Evolutionary conservation across 1,140 invertebrate genomes (phyloP), one percentile per base, ranked within the genome.

Genomic region (Periplaneta americana): DNA sequence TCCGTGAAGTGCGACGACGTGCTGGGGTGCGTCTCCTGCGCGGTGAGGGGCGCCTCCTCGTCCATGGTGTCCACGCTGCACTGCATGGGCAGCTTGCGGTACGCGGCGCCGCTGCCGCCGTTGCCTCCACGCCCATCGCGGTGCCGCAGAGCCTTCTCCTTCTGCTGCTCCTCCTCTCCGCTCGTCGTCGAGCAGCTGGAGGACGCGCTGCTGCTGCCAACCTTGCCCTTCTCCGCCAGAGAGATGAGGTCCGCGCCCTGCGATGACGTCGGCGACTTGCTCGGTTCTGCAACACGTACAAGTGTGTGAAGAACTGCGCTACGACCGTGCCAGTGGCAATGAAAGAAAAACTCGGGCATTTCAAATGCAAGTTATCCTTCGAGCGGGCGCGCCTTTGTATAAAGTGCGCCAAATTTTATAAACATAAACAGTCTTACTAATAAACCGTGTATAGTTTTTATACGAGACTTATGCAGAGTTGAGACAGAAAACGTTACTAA

Each of bases 191-290:
- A 86, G 15, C 85, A 86, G 22, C 84, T 85, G 36, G 85, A 86
- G 39, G 86, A 87, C 15, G 85, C 84, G n/a, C 85, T 85, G 33
- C 85, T 86, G 17, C 85, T 87, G 85, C 89, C 90, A 36, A 90
- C 88, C 57, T 88, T 86, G 1, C 91, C 91, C 83, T 91, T 91
- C 83, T 92, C 91, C 10, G 90, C 90, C 82, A 91, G 84, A 11
- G 91, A 92, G 80, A 92, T 91, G n/a, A 91, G 87, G 85, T 92
- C 90, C 81, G 83, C 85, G 77, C 83, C 85, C 33, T 82, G 36
- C 83, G 80, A 81, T 74, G 39, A 79, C 37, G 83, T 11, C 0
- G 75, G 34, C 2, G 75, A 75, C 75, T 66, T 66, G 22, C n/a
- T 66, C n/a, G 48, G 0, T 8, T 66, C 48, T 66, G 48, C 22